Evolutionary conservation across 2,888 invertebrate species (phyloP).

Genomic region (Brachyopa scutellaris): DNA sequence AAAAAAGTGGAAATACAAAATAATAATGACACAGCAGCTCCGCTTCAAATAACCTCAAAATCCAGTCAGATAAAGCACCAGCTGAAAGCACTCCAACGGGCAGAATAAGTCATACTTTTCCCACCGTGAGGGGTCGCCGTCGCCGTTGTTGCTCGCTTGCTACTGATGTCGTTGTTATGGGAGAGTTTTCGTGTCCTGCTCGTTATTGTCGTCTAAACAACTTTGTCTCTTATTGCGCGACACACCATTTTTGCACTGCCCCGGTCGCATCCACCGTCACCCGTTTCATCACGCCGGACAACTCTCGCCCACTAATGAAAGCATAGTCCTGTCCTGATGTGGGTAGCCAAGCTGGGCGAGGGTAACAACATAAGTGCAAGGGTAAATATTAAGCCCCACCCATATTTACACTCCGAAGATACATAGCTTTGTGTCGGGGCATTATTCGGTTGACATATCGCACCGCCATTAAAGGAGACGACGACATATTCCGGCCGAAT

Average conservation of each 20-base stretch:
- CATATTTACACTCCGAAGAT: conserved; percentile 72
- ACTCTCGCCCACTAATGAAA: conserved; percentile 29
- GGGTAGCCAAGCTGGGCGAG: conserved; percentile 49
- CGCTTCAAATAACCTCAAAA: conserved; percentile 52
- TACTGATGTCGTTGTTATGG: neutral
- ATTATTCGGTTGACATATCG: conserved; percentile 73
- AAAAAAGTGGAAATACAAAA: conserved; percentile 46
- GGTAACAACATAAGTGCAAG: conserved; percentile 73
- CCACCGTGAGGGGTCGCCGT: too few relatives aligned
- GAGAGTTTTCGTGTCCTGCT: conserved; percentile 65
- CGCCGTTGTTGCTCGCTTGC: too few relatives aligned
- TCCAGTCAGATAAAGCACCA: conserved; percentile 52
- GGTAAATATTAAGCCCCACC: conserved; percentile 73
- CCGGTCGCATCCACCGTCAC: too few relatives aligned
- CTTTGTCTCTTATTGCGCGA: conserved; percentile 66
- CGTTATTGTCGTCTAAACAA: conserved; percentile 71
- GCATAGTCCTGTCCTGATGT: conserved; percentile 26
- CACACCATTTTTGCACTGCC: conserved; percentile 49
- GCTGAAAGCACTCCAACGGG: conserved; percentile 54
- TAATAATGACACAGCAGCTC: conserved; percentile 51
- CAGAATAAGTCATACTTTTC: conserved; percentile 49
- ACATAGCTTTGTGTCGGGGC: conserved; percentile 72
- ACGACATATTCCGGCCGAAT: conserved; percentile 75
- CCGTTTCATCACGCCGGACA: conserved; percentile 24
- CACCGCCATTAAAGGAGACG: conserved; percentile 75